These are phyloP conservation scores for Chiroxiphia lanceolata DNA, from an alignment of 2,797 vertebrate species.

Conservation along the genomic window DNA sequence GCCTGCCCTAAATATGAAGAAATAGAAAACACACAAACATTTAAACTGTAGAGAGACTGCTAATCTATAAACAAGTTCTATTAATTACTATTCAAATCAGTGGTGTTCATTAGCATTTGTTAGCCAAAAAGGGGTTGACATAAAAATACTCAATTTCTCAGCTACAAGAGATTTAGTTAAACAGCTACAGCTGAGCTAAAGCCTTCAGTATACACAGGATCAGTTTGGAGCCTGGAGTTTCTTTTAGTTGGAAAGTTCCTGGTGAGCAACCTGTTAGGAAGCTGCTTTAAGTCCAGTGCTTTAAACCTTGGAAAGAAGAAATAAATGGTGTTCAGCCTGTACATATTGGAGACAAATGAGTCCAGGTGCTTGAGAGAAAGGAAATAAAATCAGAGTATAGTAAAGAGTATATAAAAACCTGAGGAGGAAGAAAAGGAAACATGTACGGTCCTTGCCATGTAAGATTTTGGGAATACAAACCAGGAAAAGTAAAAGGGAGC, in stretches of 20 bases:
- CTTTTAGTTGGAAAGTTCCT: neutral
- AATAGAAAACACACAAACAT: neutral
- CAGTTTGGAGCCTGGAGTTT: rapidly evolving
- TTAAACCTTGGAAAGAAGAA: neutral
- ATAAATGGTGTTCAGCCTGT: neutral
- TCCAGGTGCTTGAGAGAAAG: neutral
- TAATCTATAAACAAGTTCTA: neutral
- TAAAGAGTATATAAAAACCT: neutral
- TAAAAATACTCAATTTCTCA: neutral
- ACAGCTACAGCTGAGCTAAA: neutral
- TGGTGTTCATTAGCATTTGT: neutral
- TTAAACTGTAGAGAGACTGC: neutral
- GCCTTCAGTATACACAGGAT: neutral
- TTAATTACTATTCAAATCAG: neutral
- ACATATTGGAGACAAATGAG: neutral
- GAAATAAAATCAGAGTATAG: neutral
- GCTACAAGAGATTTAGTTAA: neutral
- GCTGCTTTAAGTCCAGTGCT: neutral
- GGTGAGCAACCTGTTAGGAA: neutral
- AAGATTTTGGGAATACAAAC: neutral
- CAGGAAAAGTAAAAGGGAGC: neutral
- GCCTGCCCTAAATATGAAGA: neutral
- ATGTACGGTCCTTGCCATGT: rapidly evolving
- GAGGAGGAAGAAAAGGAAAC: neutral
- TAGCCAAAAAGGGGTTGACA: neutral